A percentile compares a stretch with the other conserved stretches of the same genome.
Conservation (phyloP, 2,797 vertebrate genomes). For the Malacoctenus gilli region DNA sequence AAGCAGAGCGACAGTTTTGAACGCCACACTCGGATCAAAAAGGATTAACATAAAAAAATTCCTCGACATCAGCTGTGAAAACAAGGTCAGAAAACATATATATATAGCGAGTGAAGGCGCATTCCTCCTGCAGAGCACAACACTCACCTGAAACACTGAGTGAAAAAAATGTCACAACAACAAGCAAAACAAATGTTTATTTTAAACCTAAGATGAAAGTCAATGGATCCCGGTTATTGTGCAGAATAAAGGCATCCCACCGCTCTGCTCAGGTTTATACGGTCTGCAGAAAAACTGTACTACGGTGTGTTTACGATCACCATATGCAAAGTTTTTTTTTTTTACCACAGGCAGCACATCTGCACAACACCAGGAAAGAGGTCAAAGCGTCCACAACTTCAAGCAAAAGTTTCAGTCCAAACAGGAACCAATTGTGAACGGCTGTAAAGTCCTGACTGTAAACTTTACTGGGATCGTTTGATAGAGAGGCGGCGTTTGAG, state of each 20-base stretch:
- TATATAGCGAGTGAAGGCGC: constrained; percentile 1
- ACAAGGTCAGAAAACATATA: constrained; percentile 40
- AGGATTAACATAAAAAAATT: constrained; percentile 53
- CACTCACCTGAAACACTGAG: constrained; percentile 16
- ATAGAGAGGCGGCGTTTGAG: background rate
- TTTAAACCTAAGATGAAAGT: constrained; percentile 22
- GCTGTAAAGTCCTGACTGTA: constrained; percentile 26
- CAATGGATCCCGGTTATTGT: constrained; percentile 28
- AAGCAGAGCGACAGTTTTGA: constrained; percentile 29
- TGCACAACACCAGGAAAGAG: constrained; percentile 30
- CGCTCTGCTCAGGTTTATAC: constrained; percentile 25
- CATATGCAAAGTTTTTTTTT: constrained; percentile 17
- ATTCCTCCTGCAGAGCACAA: constrained; percentile 7
- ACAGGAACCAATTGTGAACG: constrained; percentile 5
- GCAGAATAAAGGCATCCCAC: constrained; percentile 26
- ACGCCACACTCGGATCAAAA: constrained; percentile 37
- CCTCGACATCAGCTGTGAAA: constrained; percentile 42
- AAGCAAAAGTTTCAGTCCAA: constrained; percentile 27
- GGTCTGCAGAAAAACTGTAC: constrained; percentile 5
- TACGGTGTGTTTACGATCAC: constrained; percentile 6
- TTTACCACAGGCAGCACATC: constrained; percentile 7
- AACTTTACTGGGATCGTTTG: constrained; percentile 26
- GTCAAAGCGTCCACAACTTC: constrained; percentile 16
- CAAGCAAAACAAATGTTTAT: constrained; percentile 9
- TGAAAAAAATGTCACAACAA: constrained; percentile 26